phyloP scores from a whole-genome alignment of 2,888 invertebrate genomes.

The Artemia sinica region DNA sequence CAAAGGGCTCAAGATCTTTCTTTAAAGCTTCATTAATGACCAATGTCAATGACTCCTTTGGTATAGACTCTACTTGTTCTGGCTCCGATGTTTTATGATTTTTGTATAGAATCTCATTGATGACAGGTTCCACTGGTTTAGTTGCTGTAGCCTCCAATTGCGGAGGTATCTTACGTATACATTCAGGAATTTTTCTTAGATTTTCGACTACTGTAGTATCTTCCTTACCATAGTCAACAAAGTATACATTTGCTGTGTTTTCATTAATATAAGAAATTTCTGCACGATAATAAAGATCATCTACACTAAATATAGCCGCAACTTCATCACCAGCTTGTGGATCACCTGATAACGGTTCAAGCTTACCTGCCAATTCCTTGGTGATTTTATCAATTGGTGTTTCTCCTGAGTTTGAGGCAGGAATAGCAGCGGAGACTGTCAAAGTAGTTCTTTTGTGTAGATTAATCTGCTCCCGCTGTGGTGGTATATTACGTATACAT shows the following conservation, averaged over 20 bases:
- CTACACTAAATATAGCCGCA: conserved; percentile 18
- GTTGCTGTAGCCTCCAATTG: not conserved
- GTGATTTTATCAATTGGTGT: not conserved
- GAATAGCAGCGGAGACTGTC: not conserved
- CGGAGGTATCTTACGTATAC: conserved; percentile 16
- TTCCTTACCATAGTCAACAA: conserved; percentile 19
- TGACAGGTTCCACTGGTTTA: not conserved
- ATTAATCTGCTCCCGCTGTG: not conserved
- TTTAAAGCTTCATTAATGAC: not conserved
- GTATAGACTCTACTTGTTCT: not conserved
- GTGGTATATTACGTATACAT: conserved; percentile 13
- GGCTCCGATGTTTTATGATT: not conserved
- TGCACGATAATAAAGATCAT: conserved; percentile 18
- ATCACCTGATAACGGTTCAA: not conserved
- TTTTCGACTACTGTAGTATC: not conserved
- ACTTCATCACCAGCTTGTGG: conserved; percentile 3
- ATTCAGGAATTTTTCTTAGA: conserved; percentile 4
- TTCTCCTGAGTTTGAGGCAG: not conserved
- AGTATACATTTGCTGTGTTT: conserved; percentile 1
- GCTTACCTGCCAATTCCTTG: not conserved
- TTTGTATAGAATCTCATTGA: not conserved
- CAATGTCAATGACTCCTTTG: not conserved
- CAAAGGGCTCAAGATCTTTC: not conserved
- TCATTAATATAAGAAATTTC: not conserved
- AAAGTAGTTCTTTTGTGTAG: not conserved